phyloP scores from a whole-genome alignment of 2,888 invertebrate genomes.

The Drosophila anceps region DNA sequence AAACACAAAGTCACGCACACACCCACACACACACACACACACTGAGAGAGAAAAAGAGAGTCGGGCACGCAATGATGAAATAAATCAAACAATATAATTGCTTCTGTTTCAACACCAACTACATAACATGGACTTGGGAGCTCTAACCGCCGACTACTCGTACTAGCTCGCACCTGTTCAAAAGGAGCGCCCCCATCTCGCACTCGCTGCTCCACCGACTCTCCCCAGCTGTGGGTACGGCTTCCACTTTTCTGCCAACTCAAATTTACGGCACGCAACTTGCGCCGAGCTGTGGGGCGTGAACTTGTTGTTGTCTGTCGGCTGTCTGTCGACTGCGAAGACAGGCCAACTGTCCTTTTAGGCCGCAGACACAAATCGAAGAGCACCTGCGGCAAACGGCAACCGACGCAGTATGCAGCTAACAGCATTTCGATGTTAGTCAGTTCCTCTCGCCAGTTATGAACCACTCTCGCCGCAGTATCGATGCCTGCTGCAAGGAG shows the following conservation, averaged over 20 bases:
- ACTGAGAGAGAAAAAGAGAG: slow-evolving; percentile 17
- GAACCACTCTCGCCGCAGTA: slow-evolving; percentile 1
- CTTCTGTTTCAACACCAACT: slow-evolving; percentile 73
- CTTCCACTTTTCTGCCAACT: slow-evolving; percentile 50
- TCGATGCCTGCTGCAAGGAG: slow-evolving; percentile 15
- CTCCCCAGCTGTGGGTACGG: slow-evolving; percentile 32
- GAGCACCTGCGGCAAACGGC: slow-evolving; percentile 48
- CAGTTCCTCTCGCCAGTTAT: slow-evolving; percentile 31
- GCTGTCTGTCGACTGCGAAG: slow-evolving; percentile 48
- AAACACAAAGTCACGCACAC: slow-evolving; percentile 57
- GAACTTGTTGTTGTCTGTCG: slow-evolving; percentile 47
- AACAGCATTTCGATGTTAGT: slow-evolving; percentile 64
- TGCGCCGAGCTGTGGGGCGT: slow-evolving; percentile 64
- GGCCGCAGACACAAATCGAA: slow-evolving; percentile 52
- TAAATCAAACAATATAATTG: slow-evolving; percentile 79
- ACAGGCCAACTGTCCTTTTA: slow-evolving; percentile 73
- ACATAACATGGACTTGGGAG: slow-evolving; percentile 52
- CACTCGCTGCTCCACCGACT: not conserved
- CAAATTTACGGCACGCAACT: slow-evolving; percentile 76
- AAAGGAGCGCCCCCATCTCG: slow-evolving; percentile 29
- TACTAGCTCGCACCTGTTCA: slow-evolving; percentile 68
- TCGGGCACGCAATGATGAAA: slow-evolving; percentile 73
- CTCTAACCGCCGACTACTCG: slow-evolving; percentile 25
- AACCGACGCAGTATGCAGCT: slow-evolving; percentile 50
- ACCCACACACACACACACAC: slow-evolving; percentile 24